These are phyloP conservation scores for Dolichotis patagonum DNA, from an alignment of 2,113 vertebrate species.

Conservation along the genomic window DNA sequence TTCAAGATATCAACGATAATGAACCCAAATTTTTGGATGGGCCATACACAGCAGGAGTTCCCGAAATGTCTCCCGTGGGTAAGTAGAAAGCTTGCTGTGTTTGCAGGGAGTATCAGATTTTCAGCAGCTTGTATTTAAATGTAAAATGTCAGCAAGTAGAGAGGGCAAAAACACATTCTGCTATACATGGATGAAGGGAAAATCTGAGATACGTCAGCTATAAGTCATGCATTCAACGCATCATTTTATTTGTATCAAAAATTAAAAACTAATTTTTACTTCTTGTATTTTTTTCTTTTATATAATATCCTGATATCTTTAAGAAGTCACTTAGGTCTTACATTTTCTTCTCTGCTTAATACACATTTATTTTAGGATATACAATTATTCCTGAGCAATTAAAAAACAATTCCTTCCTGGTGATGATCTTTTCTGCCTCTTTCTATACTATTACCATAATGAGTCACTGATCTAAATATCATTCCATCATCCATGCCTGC, in stretches of 20 bases:
- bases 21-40: slow-evolving; percentile 97
- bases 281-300: background rate
- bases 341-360: background rate
- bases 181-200: background rate
- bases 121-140: background rate
- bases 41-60: slow-evolving; percentile 94
- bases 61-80: slow-evolving; percentile 98
- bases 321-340: background rate
- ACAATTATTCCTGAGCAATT: background rate
- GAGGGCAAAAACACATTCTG: background rate
- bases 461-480: background rate
- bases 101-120: background rate
- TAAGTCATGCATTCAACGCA: background rate
- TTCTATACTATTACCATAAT: background rate
- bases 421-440: background rate
- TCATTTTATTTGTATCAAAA: background rate
- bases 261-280: background rate
- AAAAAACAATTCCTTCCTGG: background rate
- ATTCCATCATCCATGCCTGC: accelerated
- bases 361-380: background rate
- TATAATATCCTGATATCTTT: background rate
- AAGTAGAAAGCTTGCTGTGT: slow-evolving; percentile 78
- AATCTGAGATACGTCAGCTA: no score
- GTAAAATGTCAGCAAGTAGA: background rate
- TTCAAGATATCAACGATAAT: slow-evolving; percentile 99